Conservation (phyloP, 2,797 vertebrate species). For the Xerus rutilus region DNA sequence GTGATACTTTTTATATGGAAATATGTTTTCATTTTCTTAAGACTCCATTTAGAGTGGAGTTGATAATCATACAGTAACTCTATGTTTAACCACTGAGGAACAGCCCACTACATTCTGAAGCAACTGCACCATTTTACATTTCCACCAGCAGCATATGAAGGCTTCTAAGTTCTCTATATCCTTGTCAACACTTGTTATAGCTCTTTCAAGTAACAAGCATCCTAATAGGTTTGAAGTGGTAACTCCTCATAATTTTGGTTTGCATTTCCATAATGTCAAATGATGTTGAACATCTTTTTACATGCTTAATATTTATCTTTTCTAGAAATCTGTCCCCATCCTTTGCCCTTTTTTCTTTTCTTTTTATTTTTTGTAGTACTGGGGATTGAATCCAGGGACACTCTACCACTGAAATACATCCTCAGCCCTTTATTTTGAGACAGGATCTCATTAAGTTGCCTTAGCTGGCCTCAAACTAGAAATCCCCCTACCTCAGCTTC, state of each 20-base stretch:
- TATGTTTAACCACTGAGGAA: neutral
- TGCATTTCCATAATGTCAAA: neutral
- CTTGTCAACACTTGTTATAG: neutral
- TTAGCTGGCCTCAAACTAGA: too few species aligned
- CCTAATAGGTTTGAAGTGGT: neutral
- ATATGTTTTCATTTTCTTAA: neutral
- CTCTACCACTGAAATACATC: too few species aligned
- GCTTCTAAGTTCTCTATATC: neutral
- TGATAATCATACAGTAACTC: neutral
- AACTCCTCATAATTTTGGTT: neutral
- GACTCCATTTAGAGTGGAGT: neutral
- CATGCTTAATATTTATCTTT: neutral
- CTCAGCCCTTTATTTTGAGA: too few species aligned
- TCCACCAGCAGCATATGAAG: neutral
- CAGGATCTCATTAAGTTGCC: too few species aligned
- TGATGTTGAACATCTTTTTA: neutral
- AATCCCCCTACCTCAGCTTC: too few species aligned
- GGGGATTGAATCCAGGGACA: too few species aligned
- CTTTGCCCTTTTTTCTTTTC: neutral
- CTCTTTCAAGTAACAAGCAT: neutral
- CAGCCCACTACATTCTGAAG: neutral
- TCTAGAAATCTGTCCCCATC: neutral
- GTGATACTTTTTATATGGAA: neutral
- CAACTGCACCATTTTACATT: neutral
- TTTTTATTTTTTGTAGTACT: neutral